Evolutionary conservation across 2,888 invertebrate genomes (phyloP).

Genomic region (Eledona agricola): DNA sequence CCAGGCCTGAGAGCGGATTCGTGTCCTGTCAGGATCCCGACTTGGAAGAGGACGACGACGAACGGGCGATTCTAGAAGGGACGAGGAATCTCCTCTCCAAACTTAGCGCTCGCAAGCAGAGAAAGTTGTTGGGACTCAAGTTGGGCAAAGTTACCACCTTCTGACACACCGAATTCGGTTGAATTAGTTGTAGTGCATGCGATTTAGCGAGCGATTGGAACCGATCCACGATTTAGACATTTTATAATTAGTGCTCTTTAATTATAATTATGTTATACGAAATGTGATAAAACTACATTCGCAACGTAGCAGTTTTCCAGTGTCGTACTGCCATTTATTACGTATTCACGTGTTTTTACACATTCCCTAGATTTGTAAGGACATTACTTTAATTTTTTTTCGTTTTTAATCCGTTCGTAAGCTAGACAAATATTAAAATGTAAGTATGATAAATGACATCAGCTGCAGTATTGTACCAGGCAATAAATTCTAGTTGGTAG

Average conservation of each 20-base stretch:
- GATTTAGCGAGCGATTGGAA: constrained; percentile 2
- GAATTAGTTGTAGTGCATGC: constrained; percentile 8
- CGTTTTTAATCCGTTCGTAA: constrained; percentile 7
- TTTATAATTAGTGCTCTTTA: constrained; percentile 45
- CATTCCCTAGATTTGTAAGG: constrained; percentile 14
- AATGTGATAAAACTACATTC: constrained; percentile 18
- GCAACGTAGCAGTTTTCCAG: constrained; percentile 34
- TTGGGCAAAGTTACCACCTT: constrained; percentile 78
- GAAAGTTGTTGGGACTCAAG: constrained; percentile 73
- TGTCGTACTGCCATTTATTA: constrained; percentile 38
- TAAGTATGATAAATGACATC: constrained; percentile 25
- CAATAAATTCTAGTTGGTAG: constrained; percentile 24
- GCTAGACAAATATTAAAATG: constrained; percentile 11
- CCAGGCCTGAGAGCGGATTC: constrained; percentile 81
- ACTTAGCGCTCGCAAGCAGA: constrained; percentile 75
- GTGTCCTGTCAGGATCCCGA: constrained; percentile 72
- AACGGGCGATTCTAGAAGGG: constrained; percentile 72
- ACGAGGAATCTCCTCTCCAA: constrained; percentile 74
- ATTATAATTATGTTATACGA: constrained; percentile 45
- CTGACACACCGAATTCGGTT: constrained; percentile 57
- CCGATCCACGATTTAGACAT: constrained; percentile 38
- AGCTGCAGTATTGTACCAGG: constrained; percentile 29
- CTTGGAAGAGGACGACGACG: constrained; percentile 62
- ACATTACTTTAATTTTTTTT: constrained; percentile 8
- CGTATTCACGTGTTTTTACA: constrained; percentile 32